Evolutionary conservation across 2,113 vertebrate genomes (phyloP).

Genomic region (Eubucco bourcierii): DNA sequence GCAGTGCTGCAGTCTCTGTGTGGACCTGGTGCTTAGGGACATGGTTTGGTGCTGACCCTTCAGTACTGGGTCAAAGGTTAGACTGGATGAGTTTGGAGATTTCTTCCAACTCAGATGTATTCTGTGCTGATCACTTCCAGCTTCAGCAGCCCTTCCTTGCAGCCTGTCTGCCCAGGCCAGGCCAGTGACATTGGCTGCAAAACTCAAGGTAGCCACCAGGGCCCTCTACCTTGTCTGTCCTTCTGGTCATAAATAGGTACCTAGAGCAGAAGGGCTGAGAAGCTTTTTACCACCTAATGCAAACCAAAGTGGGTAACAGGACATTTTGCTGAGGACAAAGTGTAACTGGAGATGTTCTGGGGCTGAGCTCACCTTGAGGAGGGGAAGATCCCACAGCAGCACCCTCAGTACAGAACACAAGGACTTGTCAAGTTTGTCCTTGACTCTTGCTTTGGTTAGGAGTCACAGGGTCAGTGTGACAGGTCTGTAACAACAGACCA

Average conservation of each 20-base stretch:
- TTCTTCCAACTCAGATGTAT: too few relatives aligned
- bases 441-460: too few relatives aligned
- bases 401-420: too few relatives aligned
- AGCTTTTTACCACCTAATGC: too few relatives aligned
- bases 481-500: rapidly evolving
- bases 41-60: too few relatives aligned
- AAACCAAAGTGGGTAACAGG: background rate
- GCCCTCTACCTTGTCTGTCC: too few relatives aligned
- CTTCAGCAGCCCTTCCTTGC: background rate
- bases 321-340: background rate
- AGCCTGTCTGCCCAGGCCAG: background rate
- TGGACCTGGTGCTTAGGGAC: background rate
- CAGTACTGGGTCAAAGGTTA: too few relatives aligned
- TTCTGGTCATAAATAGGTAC: background rate
- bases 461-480: too few relatives aligned
- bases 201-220: background rate
- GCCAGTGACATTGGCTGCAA: background rate
- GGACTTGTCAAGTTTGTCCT: too few relatives aligned
- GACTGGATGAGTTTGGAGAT: too few relatives aligned
- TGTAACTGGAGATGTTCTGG: background rate
- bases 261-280: background rate
- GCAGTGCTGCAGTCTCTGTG: too few relatives aligned
- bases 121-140: too few relatives aligned
- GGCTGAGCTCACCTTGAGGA: background rate
- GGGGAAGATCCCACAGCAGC: background rate